Base-by-base conservation (phyloP, 2,888 invertebrate genomes). In the Pharmacophagus antenor region DNA sequence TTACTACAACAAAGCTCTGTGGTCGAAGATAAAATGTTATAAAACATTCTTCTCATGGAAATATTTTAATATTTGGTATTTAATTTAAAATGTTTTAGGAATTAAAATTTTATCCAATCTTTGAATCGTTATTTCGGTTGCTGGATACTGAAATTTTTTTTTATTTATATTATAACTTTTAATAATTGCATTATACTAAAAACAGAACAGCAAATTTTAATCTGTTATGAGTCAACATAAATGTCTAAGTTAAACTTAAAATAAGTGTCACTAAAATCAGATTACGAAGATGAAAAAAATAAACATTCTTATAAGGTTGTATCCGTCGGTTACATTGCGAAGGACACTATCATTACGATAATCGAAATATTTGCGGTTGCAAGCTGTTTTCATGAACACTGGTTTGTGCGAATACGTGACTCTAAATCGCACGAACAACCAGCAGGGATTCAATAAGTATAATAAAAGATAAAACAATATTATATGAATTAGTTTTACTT, bases 331-430 rank as follows among this genome's bases (percentile, higher is more conserved):
- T 60, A 50, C 46, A 60, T 55, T 60, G 55, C 55, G 41, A 51
- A 60, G 42, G 54, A 60, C 55, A 60, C 51, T 60, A 60, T 60
- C 60, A 60, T 60, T 60, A 60, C 51, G 44, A 60, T 60, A 55
- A 60, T 60, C 60, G 51, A 55, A 60, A 60, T 55, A 50, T 31
- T 60, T 60, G 60, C 55, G 59, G 59, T 60, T 60, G 59, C 46
- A 18, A 31, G 54, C 44, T 46, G 46, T 60, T 55, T 60, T 60
- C 60, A 55, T 37, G 42, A 31, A 42, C 53, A 54, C 27, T 42
- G 54, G 12, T 50, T 54, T 55, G 37, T 18, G 20, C 27, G 5
- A 20, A 17, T 60, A 60, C 60, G 60, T 60, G 60, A 60, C 55
- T 55, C 20, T 18, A 49, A 54, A 31, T 10, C 7, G 50, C 49